A percentile compares a stretch with the other conserved stretches of the same genome.
phyloP scores from a whole-genome alignment of 2,797 vertebrate species.

The Amblyopsis hoosieri region DNA sequence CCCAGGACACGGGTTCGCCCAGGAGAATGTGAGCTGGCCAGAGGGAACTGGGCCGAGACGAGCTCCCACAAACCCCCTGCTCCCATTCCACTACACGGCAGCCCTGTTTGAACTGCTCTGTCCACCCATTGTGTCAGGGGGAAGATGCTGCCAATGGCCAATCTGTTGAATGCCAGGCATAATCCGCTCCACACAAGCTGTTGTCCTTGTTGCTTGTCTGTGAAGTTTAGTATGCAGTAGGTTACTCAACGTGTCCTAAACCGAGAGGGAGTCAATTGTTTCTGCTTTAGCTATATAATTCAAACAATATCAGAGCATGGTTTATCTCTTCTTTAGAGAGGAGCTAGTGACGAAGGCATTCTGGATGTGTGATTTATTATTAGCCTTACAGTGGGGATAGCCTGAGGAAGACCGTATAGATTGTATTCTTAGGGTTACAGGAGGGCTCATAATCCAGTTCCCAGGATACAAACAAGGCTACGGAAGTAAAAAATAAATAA shows the following conservation, averaged over 20 bases:
- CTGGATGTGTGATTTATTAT: conserved; percentile 63
- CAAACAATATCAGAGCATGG: conserved; percentile 7
- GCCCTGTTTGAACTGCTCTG: conserved; percentile 19
- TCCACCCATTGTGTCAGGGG: conserved; percentile 17
- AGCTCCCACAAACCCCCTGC: conserved; percentile 63
- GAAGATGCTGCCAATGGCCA: conserved; percentile 17
- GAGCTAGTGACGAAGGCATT: conserved; percentile 32
- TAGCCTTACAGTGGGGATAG: conserved; percentile 42
- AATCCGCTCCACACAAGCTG: conserved; percentile 21
- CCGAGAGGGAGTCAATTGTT: background rate
- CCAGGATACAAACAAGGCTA: conserved; percentile 47
- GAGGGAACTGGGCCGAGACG: conserved; percentile 68
- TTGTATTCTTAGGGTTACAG: conserved; percentile 19
- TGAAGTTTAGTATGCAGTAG: conserved; percentile 1
- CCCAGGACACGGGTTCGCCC: conserved; percentile 74
- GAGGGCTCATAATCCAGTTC: conserved; percentile 16
- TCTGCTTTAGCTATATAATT: conserved; percentile 6
- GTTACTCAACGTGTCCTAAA: conserved; percentile 1
- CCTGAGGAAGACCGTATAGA: conserved; percentile 63
- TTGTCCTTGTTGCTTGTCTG: conserved; percentile 1
- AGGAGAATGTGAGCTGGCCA: conserved; percentile 69
- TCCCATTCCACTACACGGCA: conserved; percentile 48
- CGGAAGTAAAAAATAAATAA: conserved; percentile 26
- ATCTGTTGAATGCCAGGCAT: conserved; percentile 29
- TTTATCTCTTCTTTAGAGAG: conserved; percentile 2